phyloP scores from a whole-genome alignment of 2,888 invertebrate species.

The Ethmia dodecea region DNA sequence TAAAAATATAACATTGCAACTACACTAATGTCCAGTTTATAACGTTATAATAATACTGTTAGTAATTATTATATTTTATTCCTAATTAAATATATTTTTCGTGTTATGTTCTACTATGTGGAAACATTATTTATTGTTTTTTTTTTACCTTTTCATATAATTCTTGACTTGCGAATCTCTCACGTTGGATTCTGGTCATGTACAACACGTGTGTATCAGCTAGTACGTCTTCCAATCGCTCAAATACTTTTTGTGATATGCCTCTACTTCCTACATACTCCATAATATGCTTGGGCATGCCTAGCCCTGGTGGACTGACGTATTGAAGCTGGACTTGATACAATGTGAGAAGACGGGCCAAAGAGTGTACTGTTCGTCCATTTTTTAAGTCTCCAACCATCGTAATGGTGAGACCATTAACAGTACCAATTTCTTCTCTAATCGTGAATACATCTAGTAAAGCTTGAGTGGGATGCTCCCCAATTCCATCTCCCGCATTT shows the following conservation, averaged over 20 bases:
- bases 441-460: slow-evolving; percentile 98
- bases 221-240: slow-evolving; percentile 89
- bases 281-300: slow-evolving; percentile 93
- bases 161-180: slow-evolving; percentile 89
- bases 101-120: too few species aligned
- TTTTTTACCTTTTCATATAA: slow-evolving; percentile 92
- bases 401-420: slow-evolving; percentile 97
- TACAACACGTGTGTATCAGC: slow-evolving; percentile 97
- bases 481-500: slow-evolving; percentile 98
- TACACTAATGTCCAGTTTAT: too few species aligned
- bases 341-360: slow-evolving; percentile 93
- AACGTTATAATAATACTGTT: too few species aligned
- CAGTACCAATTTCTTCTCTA: slow-evolving; percentile 98
- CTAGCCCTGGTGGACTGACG: slow-evolving; percentile 90
- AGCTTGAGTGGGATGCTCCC: slow-evolving; percentile 99
- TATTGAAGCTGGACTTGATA: slow-evolving; percentile 96
- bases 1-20: too few species aligned
- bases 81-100: too few species aligned
- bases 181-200: slow-evolving; percentile 98
- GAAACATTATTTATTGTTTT: too few species aligned
- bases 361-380: slow-evolving; percentile 98
- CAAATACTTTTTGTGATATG: slow-evolving; percentile 84
- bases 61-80: too few species aligned
- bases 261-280: slow-evolving; percentile 88
- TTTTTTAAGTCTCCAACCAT: slow-evolving; percentile 99